Percentiles rank a stretch among this genome's conserved stretches.
These are phyloP conservation scores for Cynodonichthys magdalenae DNA, from an alignment of 2,797 vertebrate species.

Conservation along the genomic window DNA sequence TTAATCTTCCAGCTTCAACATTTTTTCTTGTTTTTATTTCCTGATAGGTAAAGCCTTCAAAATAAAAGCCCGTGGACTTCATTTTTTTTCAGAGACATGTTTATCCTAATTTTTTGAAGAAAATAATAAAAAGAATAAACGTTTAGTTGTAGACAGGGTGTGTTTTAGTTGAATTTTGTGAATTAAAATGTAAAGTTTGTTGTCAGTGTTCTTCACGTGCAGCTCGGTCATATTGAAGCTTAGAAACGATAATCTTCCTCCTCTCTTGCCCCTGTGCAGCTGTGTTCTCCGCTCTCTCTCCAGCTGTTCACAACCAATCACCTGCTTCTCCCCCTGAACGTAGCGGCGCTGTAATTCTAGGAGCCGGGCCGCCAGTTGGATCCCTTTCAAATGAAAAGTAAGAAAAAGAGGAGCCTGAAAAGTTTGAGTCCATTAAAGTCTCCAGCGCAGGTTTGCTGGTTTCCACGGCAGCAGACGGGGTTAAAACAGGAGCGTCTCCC, in stretches of 20 bases:
- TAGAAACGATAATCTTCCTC: background rate
- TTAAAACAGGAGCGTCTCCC: constrained; percentile 43
- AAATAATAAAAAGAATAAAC: too few relatives aligned
- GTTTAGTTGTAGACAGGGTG: too few relatives aligned
- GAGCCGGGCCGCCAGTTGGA: too few relatives aligned
- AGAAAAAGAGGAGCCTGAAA: constrained; percentile 19
- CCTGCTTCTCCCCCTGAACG: constrained; percentile 59
- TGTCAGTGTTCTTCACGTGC: background rate
- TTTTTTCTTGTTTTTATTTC: too few relatives aligned
- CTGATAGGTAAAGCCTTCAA: too few relatives aligned
- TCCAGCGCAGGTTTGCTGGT: constrained; percentile 40
- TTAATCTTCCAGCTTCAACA: too few relatives aligned
- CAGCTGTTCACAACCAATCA: constrained; percentile 81
- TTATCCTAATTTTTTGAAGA: too few relatives aligned
- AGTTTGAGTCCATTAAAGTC: constrained; percentile 42
- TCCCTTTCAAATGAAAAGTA: too few relatives aligned
- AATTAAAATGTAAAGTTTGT: too few relatives aligned
- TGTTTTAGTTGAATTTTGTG: too few relatives aligned
- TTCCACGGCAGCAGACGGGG: constrained; percentile 64
- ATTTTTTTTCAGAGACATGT: too few relatives aligned
- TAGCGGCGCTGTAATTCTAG: background rate
- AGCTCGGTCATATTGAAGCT: background rate
- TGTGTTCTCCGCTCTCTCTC: constrained; percentile 74
- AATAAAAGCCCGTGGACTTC: too few relatives aligned
- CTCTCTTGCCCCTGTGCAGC: constrained; percentile 67